phyloP scores from a whole-genome alignment of 2,113 vertebrate species.

The Gadus chalcogrammus region DNA sequence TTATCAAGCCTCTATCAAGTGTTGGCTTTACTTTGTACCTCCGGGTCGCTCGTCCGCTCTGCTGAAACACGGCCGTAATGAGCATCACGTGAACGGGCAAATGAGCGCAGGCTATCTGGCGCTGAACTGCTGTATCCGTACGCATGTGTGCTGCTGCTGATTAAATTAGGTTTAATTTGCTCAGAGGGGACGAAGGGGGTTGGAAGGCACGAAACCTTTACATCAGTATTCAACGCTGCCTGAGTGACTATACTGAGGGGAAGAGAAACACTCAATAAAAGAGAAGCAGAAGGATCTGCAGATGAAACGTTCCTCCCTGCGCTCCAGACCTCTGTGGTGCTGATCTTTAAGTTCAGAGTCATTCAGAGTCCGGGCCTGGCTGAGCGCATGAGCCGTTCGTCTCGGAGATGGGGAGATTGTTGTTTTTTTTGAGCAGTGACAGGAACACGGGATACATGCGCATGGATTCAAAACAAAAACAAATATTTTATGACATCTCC shows the following conservation, averaged over 20 bases:
- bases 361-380: constrained; percentile 7
- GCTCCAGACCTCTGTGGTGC: not conserved
- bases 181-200: not conserved
- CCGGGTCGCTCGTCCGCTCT: not conserved
- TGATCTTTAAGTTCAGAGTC: constrained; percentile 4
- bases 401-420: constrained; percentile 11
- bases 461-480: too few relatives aligned
- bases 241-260: not conserved
- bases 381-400: constrained; percentile 22
- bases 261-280: not conserved
- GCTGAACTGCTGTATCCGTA: not conserved
- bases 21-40: too few relatives aligned
- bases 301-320: not conserved
- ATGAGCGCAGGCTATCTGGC: not conserved
- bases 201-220: not conserved
- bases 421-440: too few relatives aligned
- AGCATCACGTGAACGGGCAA: not conserved
- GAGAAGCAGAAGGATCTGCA: not conserved
- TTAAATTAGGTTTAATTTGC: constrained; percentile 1
- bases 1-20: too few relatives aligned
- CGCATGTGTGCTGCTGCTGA: not conserved
- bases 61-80: not conserved
- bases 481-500: too few relatives aligned
- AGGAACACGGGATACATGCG: too few relatives aligned
- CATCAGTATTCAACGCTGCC: too few relatives aligned